Conservation (phyloP, 2,113 vertebrate species). For the Rhadina sibilatrix region DNA sequence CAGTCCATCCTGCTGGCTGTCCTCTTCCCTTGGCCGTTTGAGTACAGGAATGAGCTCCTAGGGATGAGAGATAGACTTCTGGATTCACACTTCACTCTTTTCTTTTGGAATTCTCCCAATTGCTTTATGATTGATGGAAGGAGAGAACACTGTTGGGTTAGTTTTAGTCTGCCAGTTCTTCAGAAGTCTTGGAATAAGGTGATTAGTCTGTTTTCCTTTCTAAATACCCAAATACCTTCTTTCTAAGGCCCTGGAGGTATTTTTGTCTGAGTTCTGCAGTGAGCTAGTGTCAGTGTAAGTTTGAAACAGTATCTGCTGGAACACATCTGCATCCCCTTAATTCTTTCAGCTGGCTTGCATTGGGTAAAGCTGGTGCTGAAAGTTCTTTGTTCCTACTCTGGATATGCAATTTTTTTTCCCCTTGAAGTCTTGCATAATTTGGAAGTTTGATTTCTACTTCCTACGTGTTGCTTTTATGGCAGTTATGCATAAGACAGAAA, state of each 20-base stretch:
- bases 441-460: neutral
- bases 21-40: neutral
- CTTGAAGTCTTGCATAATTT: neutral
- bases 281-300: neutral
- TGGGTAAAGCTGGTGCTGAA: neutral
- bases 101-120: neutral
- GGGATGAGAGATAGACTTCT: neutral
- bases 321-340: neutral
- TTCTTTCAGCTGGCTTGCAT: neutral
- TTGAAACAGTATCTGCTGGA: neutral
- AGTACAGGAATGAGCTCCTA: neutral
- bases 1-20: neutral
- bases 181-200: neutral
- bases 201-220: neutral
- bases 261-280: neutral
- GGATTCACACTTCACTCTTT: neutral
- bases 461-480: neutral
- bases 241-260: neutral
- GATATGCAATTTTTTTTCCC: neutral
- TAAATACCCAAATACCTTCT: neutral
- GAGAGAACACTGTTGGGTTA: neutral
- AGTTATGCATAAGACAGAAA: neutral
- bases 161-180: neutral
- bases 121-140: neutral
- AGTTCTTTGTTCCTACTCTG: neutral